These are phyloP conservation scores for Hephaestus fuliginosus DNA, from an alignment of 2,797 vertebrate species.

Conservation along the genomic window DNA sequence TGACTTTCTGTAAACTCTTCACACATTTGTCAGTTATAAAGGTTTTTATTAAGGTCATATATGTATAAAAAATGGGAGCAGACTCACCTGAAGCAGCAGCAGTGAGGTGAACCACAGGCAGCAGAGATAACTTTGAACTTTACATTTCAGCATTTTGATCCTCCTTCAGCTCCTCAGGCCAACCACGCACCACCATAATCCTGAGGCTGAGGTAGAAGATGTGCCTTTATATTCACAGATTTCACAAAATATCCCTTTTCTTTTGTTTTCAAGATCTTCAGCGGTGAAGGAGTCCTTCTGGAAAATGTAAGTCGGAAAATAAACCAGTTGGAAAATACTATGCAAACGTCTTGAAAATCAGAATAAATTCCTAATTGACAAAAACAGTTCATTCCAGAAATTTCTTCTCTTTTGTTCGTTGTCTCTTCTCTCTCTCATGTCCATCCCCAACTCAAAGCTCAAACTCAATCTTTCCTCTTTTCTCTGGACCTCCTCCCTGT, in stretches of 20 bases:
- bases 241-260: background rate
- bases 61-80: rapidly evolving
- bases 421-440: conserved; percentile 22
- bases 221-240: background rate
- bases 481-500: conserved; percentile 16
- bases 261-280: background rate
- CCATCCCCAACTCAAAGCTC: conserved; percentile 40
- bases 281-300: background rate
- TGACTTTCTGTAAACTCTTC: no score
- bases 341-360: background rate
- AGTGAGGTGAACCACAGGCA: conserved; percentile 55
- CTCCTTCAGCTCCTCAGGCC: conserved; percentile 27
- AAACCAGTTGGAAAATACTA: background rate
- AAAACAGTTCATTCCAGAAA: background rate
- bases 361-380: conserved; percentile 18
- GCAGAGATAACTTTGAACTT: conserved; percentile 54
- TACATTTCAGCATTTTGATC: conserved; percentile 76
- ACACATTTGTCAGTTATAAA: no score
- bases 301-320: background rate
- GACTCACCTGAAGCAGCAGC: conserved; percentile 78
- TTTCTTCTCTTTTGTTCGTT: background rate
- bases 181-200: conserved; percentile 76
- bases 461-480: conserved; percentile 34
- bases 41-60: no score
- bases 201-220: conserved; percentile 49